Percentiles rank a stretch among this genome's conserved stretches.
Conservation (phyloP, 1,140 invertebrate genomes). For the Armadillidium nasatum region DNA sequence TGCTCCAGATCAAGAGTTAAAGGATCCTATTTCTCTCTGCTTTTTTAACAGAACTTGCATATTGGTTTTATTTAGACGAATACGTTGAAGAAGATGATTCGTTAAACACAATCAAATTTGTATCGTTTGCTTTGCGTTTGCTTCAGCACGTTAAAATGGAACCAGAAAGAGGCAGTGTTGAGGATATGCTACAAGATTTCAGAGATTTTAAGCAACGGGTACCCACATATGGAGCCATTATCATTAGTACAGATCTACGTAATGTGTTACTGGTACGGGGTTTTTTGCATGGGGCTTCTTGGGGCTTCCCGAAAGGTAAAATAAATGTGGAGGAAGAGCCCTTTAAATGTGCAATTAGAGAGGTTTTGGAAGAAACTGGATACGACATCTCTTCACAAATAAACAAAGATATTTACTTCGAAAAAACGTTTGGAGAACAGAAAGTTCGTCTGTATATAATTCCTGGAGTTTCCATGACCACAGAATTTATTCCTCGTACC, state of each 20-base stretch:
- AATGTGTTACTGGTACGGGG: constrained; percentile 47
- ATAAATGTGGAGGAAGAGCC: constrained; percentile 92
- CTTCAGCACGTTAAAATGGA: constrained; percentile 54
- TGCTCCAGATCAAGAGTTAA: constrained; percentile 81
- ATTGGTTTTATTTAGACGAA: constrained; percentile 98
- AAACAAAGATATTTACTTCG: constrained; percentile 77
- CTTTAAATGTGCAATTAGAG: constrained; percentile 82
- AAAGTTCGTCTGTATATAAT: constrained; percentile 84
- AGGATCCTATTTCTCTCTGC: constrained; percentile 82
- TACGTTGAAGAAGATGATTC: constrained; percentile 63
- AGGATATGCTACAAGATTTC: too few species aligned
- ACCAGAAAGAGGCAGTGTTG: too few species aligned
- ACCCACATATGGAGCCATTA: too few species aligned
- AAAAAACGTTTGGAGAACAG: constrained; percentile 83
- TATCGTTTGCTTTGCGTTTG: constrained; percentile 56
- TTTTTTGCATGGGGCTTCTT: constrained; percentile 85
- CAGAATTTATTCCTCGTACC: constrained; percentile 83
- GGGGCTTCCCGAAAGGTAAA: constrained; percentile 98
- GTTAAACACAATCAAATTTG: constrained; percentile 51
- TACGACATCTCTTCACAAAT: constrained; percentile 82
- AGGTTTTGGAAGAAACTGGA: constrained; percentile 92
- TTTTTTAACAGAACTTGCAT: constrained; percentile 94
- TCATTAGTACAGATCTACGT: too few species aligned
- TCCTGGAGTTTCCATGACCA: constrained; percentile 72
- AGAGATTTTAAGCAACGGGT: too few species aligned